Base-by-base conservation (phyloP, 2,797 vertebrate genomes). In the Sebastolobus altivelis region DNA sequence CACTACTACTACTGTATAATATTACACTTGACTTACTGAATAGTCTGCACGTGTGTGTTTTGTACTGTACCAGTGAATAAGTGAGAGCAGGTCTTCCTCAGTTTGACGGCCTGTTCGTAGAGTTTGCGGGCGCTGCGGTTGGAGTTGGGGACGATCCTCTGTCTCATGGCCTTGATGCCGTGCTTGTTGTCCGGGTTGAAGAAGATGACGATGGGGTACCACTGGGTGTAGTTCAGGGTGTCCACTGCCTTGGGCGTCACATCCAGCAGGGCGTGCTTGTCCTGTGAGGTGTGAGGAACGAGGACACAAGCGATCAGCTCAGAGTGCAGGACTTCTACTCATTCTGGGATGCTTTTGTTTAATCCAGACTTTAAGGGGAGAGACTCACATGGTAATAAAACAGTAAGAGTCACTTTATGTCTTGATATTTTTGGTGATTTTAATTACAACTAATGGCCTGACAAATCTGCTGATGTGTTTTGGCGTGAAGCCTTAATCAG, bases 231-330 rank as follows among this genome's bases (percentile, higher is more conserved):
- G 93, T 98, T 99, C 62, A 99, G 92, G 43, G 98, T 95, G 93
- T 98, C 97, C 87, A 99, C 98, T 1, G 98, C 98, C 87, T 98
- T 98, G 8, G 97, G 98, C n/a, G 98, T 98, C 81, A 99, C 97
- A 25, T 99, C 98, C 75, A 99, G 89, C 16, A 99, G 90, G 54
- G 97, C 97, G 1, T 99, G 97, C 71, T 95, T 97, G 68, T 98
- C 96, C 97, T 98, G 91, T 13, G 61, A 4, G 49, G 35, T 0
- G 31, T 9, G 38, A 58, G 29, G 25, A 65, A 12, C 1, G 2
- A 6, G 20, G 9, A 60, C 43, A 75, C 13, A 6, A 43, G n/a
- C 27, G 37, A 22, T 43, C 59, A 54, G 40, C 46, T n/a, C 20
- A 61, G 29, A 73, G 2, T 16, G 8, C 8, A 37, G 20, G 22